Conservation (phyloP, 2,113 vertebrate species). For the Calyptommatus sinebrachiatus region DNA sequence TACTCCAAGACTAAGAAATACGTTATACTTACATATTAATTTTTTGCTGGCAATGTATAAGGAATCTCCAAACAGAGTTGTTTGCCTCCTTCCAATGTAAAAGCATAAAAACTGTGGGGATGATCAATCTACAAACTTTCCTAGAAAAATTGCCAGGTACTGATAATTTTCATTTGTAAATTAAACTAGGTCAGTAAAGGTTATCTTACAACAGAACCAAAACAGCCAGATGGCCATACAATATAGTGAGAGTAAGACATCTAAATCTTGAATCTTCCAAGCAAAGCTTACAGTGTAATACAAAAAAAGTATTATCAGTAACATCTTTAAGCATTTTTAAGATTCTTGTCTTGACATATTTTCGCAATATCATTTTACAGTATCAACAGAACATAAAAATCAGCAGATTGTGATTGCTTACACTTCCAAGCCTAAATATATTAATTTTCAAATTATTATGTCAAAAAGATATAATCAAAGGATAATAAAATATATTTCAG, state of each 20-base stretch:
- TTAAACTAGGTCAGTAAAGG: background rate
- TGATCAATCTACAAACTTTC: background rate
- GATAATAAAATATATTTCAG: background rate
- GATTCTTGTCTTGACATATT: background rate
- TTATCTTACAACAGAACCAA: background rate
- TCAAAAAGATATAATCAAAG: background rate
- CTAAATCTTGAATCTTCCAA: background rate
- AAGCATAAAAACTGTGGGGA: background rate
- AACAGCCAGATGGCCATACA: background rate
- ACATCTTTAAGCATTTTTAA: background rate
- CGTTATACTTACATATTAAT: background rate
- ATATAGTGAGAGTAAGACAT: conserved; percentile 12
- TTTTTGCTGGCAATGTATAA: background rate
- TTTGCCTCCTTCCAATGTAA: conserved; percentile 8
- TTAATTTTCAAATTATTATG: background rate
- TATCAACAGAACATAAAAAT: background rate
- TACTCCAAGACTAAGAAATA: background rate
- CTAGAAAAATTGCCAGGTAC: background rate
- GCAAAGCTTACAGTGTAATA: background rate
- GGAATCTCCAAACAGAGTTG: conserved; percentile 8
- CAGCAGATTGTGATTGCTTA: background rate
- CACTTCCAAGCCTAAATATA: background rate
- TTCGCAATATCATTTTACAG: background rate
- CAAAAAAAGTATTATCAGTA: background rate
- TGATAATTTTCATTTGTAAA: background rate